Percentiles rank a stretch among this genome's conserved stretches.
These are phyloP conservation scores for Heliconius erato DNA, from an alignment of 2,888 invertebrate species.

Conservation along the genomic window DNA sequence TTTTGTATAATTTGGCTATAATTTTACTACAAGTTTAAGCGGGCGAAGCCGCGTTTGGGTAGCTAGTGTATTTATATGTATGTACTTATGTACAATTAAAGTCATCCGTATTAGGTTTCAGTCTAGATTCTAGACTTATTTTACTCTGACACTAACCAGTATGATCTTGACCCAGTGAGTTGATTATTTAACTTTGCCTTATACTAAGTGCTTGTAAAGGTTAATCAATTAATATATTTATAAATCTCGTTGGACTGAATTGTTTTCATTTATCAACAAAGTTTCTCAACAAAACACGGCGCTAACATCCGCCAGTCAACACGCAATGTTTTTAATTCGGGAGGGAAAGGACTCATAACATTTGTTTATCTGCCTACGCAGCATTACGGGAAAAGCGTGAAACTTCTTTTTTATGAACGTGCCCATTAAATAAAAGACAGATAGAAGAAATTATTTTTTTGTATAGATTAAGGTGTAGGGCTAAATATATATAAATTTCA, in stretches of 20 bases:
- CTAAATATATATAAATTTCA: no score
- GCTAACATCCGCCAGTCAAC: not conserved
- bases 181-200: conserved; percentile 13
- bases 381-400: no score
- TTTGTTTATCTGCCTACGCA: no score
- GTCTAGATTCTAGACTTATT: conserved; percentile 19
- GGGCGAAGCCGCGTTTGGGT: not conserved
- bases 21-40: not conserved
- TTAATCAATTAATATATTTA: not conserved
- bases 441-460: no score
- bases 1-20: no score
- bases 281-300: not conserved
- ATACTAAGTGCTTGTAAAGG: conserved; percentile 1
- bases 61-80: not conserved
- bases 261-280: not conserved
- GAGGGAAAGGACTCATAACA: no score
- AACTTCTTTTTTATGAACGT: no score
- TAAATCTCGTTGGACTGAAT: not conserved
- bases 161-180: conserved; percentile 1
- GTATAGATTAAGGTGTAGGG: no score
- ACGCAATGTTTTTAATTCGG: not conserved
- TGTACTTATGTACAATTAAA: not conserved
- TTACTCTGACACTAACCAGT: not conserved
- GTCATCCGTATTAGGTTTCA: conserved; percentile 4
- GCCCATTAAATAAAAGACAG: no score